Evolutionary conservation across 2,797 vertebrate species (phyloP), one percentile per base, ranked within the genome.

Genomic region (Threskiornis aethiopicus): DNA sequence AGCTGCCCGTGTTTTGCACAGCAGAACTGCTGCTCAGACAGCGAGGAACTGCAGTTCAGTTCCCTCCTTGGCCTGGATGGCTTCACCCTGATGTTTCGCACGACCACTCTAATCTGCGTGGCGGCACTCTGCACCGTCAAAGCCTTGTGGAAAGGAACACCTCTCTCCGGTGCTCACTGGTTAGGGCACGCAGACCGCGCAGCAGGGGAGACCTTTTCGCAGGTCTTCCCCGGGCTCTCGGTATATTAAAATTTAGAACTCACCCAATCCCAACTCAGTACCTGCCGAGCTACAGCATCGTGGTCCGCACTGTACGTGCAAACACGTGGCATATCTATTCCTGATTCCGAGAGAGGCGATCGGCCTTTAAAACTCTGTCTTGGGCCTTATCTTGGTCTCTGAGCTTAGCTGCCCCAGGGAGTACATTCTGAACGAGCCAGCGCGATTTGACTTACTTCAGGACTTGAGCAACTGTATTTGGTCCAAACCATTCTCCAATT

Each of bases 401-500:
- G 29, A 57, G 55, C 37, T 52, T 4, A 14, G 66, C 51, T 7
- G 62, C n/a, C 49, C n/a, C 5, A 0, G 21, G 44, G 39, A 81
- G 51, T 1, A 58, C 1, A 0, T 9, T 25, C 41, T 1, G 3
- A 64, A 28, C 6, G 39, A 47, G 31, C 35, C 10, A 3, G 21
- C 8, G 54, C 1, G 4, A 52, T 64, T 29, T 5, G 66, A 98
- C 98, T 98, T 98, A 99, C 99, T 99, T 99, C 87, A 99, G 98
- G 9, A 99, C 99, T 97, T 99, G 99, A 75, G 99, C 99, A 91
- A 99, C 99, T 92, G 99, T 99, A 87, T 99, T 99, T 97, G 99
- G 99, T 97, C 99, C 99, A 90, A 99, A 99, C 99, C 99, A 99
- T 96, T 99, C 99, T 87, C 99, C 99, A 62, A 99, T 98, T 64